phyloP scores from a whole-genome alignment of 2,888 invertebrate genomes.

The Lochmaea capreae region DNA sequence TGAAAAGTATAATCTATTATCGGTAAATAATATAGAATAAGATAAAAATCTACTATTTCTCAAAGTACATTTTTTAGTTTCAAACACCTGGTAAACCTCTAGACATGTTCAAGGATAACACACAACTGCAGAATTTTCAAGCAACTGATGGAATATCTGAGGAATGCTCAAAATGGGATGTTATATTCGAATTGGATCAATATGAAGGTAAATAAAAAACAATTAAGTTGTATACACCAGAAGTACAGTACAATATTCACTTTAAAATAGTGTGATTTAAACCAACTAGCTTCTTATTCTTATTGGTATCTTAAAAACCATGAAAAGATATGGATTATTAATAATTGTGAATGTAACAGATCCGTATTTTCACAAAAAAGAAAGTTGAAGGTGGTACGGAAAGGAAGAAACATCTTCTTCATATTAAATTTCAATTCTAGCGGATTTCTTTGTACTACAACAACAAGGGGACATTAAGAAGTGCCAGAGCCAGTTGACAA shows the following conservation, averaged over 20 bases:
- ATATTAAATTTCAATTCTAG: not conserved
- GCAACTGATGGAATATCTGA: conserved; percentile 23
- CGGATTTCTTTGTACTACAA: not conserved
- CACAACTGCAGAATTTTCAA: conserved; percentile 11
- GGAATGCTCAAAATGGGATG: conserved; percentile 58
- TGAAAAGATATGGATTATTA: no score
- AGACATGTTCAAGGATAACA: not conserved
- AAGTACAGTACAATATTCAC: not conserved
- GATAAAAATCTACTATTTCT: no score
- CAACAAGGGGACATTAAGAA: not conserved
- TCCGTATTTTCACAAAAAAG: no score
- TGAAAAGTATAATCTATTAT: conserved; percentile 63
- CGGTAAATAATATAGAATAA: conserved; percentile 57
- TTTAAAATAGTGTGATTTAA: no score
- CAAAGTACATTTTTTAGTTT: conserved; percentile 11
- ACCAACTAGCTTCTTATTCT: no score
- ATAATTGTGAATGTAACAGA: no score
- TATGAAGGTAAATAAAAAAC: not conserved
- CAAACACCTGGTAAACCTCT: conserved; percentile 24
- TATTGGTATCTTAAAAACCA: no score
- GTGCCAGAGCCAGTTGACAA: conserved; percentile 44
- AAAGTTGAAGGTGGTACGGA: no score
- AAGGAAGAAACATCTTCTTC: no score
- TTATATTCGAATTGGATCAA: conserved; percentile 15
- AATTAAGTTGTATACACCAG: no score